Evolutionary conservation across 1,140 invertebrate genomes (phyloP), one percentile per base, ranked within the genome.

Genomic region (Limonius californicus): DNA sequence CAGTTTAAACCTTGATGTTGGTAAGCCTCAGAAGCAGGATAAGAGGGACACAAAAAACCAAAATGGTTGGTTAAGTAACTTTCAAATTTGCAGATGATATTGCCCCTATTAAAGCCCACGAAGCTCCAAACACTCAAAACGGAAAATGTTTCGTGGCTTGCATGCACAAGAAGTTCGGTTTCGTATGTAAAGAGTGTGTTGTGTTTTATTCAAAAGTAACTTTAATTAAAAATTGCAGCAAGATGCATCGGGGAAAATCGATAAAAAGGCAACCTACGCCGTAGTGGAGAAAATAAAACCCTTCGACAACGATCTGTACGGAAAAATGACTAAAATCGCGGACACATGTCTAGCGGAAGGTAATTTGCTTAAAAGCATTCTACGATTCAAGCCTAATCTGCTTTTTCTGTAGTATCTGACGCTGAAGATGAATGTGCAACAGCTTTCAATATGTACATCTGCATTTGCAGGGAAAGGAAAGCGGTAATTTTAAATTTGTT

Each of bases 81-180:
- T 27, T 9, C 9, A 27, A 27, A 27, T 50, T 50, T 50, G 1
- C 45, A 50, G 45, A 18, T 9, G 45, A 50, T 50, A 14, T 50
- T 21, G 45, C 45, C 9, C 45, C 45, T 19, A 18, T 50, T 19
- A 50, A 19, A 7, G n/a, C 45, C 1, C 7, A 19, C 19, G 15
- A 21, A 50, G 15, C 45, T 3, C 45, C 45, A 7, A 21, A 3
- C 2, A 50, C 45, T 2, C 7, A 50, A 50, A 50, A 18, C 8
- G 45, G 45, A 16, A 50, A 50, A 14, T 50, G 45, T 19, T 50
- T 50, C 16, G 2, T 50, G n/a, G 45, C 45, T n/a, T 50, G 45
- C 12, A 50, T 50, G 45, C 20, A 12, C n/a, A 50, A 50, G 14
- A 50, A 50, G 15, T 18, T 7, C 16, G 45, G 16, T 2, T 18